Conservation (phyloP, 2,113 vertebrate genomes). For the Thalassoma bifasciatum region DNA sequence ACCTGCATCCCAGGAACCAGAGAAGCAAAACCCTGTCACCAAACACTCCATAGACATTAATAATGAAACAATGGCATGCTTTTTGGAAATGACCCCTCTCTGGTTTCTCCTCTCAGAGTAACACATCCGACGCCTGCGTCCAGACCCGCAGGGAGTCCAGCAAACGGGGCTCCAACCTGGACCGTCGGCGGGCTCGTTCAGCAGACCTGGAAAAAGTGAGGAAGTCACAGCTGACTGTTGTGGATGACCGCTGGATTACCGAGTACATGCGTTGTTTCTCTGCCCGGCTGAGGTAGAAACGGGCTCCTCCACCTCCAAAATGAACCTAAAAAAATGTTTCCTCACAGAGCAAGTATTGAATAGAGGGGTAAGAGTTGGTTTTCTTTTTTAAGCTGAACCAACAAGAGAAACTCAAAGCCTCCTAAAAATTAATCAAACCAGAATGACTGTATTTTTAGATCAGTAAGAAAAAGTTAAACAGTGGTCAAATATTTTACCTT, state of each 20-base stretch:
- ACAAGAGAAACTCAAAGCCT: neutral
- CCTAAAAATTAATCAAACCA: neutral
- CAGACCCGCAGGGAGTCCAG: constrained; percentile 87
- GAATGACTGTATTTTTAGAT: neutral
- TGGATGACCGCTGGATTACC: constrained; percentile 91
- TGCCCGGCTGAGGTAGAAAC: constrained; percentile 82
- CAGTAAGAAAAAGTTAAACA: neutral
- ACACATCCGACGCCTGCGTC: constrained; percentile 84
- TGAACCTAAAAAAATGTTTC: neutral
- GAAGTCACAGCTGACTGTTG: constrained; percentile 72
- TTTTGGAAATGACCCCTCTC: constrained; percentile 33
- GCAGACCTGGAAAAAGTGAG: constrained; percentile 85
- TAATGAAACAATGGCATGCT: constrained; percentile 57
- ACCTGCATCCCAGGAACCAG: constrained; percentile 24
- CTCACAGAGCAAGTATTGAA: neutral
- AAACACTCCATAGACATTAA: constrained; percentile 60
- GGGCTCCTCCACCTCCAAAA: neutral
- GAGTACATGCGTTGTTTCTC: constrained; percentile 99
- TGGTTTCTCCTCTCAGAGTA: constrained; percentile 80
- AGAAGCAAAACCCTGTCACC: constrained; percentile 43
- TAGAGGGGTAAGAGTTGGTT: neutral
- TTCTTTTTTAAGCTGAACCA: neutral
- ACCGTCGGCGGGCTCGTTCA: constrained; percentile 84
- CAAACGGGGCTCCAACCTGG: constrained; percentile 77
- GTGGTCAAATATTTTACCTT: neutral